phyloP scores from a whole-genome alignment of 2,113 vertebrate genomes.

The Zootoca vivipara region DNA sequence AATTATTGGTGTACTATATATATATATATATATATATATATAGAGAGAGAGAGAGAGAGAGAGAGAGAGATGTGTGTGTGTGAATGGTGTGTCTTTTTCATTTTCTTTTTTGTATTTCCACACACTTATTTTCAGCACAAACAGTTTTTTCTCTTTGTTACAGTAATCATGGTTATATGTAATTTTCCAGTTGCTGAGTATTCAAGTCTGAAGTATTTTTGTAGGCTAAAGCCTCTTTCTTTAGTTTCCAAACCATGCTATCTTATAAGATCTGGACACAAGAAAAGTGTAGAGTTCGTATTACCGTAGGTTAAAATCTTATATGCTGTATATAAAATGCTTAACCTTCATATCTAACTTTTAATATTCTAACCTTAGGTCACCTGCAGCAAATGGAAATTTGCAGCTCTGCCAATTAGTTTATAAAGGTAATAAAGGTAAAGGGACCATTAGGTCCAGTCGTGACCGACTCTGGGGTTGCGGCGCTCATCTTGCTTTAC shows the following conservation, averaged over 20 bases:
- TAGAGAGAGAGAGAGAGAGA: too few relatives aligned
- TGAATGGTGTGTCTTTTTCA: neutral
- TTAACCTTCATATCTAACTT: conserved; percentile 25
- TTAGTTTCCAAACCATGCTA: conserved; percentile 29
- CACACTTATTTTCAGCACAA: neutral
- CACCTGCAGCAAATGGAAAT: neutral
- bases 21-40: too few relatives aligned
- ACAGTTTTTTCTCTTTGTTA: neutral
- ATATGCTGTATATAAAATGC: conserved; percentile 60
- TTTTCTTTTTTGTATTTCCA: neutral
- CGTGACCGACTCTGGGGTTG: too few relatives aligned
- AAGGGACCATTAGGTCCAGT: too few relatives aligned
- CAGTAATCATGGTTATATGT: conserved; percentile 12
- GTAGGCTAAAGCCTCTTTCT: conserved; percentile 65
- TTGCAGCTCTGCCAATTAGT: conserved; percentile 7
- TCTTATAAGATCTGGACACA: conserved; percentile 24
- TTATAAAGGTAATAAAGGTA: too few relatives aligned
- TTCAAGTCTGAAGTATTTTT: neutral
- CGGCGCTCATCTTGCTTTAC: too few relatives aligned
- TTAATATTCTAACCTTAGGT: conserved; percentile 39
- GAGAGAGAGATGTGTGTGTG: neutral
- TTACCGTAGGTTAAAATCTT: conserved; percentile 59
- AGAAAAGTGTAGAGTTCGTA: conserved; percentile 36
- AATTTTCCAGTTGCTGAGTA: conserved; percentile 3
- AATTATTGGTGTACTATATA: neutral